Evolutionary conservation across 2,888 invertebrate species (phyloP), one percentile per base, ranked within the genome.

Genomic region (Elmis aenea): DNA sequence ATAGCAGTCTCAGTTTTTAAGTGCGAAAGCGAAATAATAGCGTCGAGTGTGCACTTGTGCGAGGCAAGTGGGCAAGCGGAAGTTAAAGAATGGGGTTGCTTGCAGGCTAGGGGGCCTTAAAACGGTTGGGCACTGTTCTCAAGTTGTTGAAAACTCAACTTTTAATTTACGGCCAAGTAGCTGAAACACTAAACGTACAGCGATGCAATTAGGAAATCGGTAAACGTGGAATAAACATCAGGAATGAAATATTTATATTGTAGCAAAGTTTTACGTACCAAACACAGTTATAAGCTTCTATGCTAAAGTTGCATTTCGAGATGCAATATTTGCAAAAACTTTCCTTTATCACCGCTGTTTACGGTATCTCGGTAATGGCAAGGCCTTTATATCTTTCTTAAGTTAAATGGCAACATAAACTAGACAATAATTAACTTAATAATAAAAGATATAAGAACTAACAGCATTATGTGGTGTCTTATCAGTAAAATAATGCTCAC

Each of bases 121-220:
- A 36, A 36, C 34, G 35, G 23, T 11, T 23, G 33, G 15, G 29
- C 23, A 30, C 32, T 18, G 5, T 29, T 31, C 31, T 44, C 36
- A 48, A 54, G 45, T 53, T 55, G 45, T 51, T 51, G 45, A 52
- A 53, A 52, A 52, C 52, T 45, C 56, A 54, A 55, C 50, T 57
- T 57, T 54, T 52, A 57, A 57, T 57, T 56, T 55, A 57, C 54
- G 56, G 54, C 53, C 55, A 53, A 54, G 44, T 53, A 47, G 48
- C 44, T 45, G 51, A 50, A 52, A 52, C 50, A 52, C 47, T 49
- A 46, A 53, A 50, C 48, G 45, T 49, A 51, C 51, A 46, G 49
- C 38, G 31, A 46, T 42, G 51, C 55, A 56, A 56, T 56, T 55
- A 55, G 51, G 53, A 52, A 55, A 55, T 54, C 52, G 52, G 54